phyloP scores from a whole-genome alignment of 2,797 vertebrate genomes.

The Pteronotus mesoamericanus region DNA sequence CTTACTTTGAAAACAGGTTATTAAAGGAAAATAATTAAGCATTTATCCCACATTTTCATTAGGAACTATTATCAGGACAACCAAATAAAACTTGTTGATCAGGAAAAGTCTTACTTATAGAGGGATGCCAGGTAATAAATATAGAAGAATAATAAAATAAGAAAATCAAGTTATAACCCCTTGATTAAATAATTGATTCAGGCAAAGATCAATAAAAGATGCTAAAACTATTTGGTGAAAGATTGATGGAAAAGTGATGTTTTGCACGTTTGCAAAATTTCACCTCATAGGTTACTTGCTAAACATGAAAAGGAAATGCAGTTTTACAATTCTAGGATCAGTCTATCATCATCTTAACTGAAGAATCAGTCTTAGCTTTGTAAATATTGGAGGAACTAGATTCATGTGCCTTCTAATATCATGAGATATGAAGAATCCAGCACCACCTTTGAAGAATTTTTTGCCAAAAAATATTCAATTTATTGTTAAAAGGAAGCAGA shows the following conservation, averaged over 20 bases:
- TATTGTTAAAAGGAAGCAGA: not conserved
- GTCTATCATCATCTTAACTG: not conserved
- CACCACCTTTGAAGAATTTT: not conserved
- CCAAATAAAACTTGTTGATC: not conserved
- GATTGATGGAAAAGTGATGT: not conserved
- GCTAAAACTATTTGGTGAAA: not conserved
- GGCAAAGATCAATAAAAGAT: not conserved
- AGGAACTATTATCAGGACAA: not conserved
- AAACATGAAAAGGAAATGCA: not conserved
- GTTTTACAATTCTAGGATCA: not conserved
- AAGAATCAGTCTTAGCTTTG: not conserved
- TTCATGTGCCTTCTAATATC: not conserved
- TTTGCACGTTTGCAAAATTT: not conserved
- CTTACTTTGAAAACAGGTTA: not conserved
- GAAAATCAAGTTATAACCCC: not conserved
- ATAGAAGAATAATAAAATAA: not conserved
- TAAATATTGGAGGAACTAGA: not conserved
- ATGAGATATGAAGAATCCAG: not conserved
- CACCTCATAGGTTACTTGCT: not conserved
- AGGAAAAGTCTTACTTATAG: not conserved
- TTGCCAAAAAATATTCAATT: not conserved
- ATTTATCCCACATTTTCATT: not conserved
- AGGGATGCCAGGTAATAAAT: not conserved
- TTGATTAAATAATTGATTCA: not conserved
- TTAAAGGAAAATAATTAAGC: not conserved